A percentile compares a stretch with the other conserved stretches of the same genome.
These are phyloP conservation scores for Chlorops oryzae DNA, from an alignment of 1,140 invertebrate species.

Conservation along the genomic window DNA sequence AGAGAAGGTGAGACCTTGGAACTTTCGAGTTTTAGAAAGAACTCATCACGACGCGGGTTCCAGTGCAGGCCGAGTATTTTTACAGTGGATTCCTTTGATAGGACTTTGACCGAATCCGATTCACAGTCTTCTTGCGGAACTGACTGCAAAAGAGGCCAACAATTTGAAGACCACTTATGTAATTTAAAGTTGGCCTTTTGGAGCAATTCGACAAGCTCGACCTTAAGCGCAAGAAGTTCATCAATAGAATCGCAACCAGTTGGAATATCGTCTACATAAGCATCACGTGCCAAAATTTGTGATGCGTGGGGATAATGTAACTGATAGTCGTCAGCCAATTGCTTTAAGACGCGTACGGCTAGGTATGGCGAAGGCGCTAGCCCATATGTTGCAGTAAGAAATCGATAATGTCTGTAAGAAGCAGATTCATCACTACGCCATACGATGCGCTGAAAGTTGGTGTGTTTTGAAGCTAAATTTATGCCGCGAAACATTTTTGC, in stretches of 20 bases:
- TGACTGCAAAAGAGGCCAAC: conserved; percentile 19
- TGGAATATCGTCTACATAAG: conserved; percentile 45
- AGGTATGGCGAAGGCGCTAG: conserved; percentile 27
- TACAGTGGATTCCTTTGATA: no score
- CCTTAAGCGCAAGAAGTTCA: conserved; percentile 19
- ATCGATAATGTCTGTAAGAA: conserved; percentile 25
- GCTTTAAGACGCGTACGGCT: conserved; percentile 26
- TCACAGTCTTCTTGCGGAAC: conserved; percentile 16
- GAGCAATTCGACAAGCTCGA: conserved; percentile 27
- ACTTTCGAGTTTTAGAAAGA: no score
- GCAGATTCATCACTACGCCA: conserved; percentile 30
- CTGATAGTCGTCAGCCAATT: conserved; percentile 37
- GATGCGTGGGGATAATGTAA: no score
- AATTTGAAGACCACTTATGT: conserved; percentile 37
- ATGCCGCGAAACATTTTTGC: conserved; percentile 40
- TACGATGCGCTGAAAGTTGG: conserved; percentile 40
- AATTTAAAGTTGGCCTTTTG: conserved; percentile 24
- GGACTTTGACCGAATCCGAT: no score
- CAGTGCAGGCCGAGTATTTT: no score
- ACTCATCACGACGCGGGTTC: no score
- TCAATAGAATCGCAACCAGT: conserved; percentile 20
- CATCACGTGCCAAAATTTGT: no score
- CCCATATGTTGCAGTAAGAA: conserved; percentile 39
- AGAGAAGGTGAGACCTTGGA: no score
- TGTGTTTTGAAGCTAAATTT: conserved; percentile 3